phyloP scores from a whole-genome alignment of 2,797 vertebrate genomes.

The Syngnathus rostellatus region DNA sequence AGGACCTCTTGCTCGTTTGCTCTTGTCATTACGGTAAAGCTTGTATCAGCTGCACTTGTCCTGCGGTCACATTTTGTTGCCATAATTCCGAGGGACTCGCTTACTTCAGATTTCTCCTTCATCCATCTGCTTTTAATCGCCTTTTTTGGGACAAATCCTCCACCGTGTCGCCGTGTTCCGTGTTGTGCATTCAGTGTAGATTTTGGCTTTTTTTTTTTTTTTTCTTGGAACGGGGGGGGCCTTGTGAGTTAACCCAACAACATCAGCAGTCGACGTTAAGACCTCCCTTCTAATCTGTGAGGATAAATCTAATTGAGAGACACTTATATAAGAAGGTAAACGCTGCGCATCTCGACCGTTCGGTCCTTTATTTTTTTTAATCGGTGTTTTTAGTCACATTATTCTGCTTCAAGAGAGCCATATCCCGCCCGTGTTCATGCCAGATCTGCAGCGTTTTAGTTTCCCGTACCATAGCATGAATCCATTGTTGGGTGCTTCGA shows the following conservation, averaged over 20 bases:
- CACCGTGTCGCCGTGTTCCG: not conserved
- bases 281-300: constrained; percentile 22
- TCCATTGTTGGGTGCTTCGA: constrained; percentile 80
- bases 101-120: constrained; percentile 26
- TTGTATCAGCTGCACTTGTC: constrained; percentile 4
- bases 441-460: constrained; percentile 78
- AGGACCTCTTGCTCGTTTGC: not conserved
- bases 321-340: constrained; percentile 36
- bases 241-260: constrained; percentile 18
- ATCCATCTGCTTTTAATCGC: not conserved
- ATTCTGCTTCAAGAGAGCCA: constrained; percentile 38
- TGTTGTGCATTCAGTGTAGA: not conserved
- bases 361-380: not conserved
- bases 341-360: constrained; percentile 7
- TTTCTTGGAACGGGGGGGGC: not conserved
- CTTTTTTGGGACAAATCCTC: constrained; percentile 13
- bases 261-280: constrained; percentile 30
- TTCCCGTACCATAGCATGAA: constrained; percentile 82
- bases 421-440: constrained; percentile 70
- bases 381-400: not conserved
- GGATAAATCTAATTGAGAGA: constrained; percentile 33
- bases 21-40: constrained; percentile 7
- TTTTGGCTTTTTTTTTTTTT: not conserved
- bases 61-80: constrained; percentile 46
- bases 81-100: constrained; percentile 32